These are phyloP conservation scores for Thamnophis elegans DNA, from an alignment of 2,797 vertebrate species.

Conservation along the genomic window DNA sequence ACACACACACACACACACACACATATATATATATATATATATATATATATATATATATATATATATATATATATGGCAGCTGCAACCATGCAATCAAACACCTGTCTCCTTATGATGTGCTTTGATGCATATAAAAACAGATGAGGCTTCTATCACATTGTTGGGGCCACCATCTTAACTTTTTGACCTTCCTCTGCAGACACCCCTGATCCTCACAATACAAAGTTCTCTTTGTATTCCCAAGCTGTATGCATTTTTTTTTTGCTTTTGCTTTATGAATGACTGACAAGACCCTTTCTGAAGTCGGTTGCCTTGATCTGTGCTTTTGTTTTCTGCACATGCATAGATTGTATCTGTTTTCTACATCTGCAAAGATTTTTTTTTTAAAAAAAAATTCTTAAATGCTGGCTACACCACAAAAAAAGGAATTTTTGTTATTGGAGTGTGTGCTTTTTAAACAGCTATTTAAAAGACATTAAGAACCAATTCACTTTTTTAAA, in stretches of 20 bases:
- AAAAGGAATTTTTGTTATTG: background rate
- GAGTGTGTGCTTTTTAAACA: background rate
- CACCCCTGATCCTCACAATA: background rate
- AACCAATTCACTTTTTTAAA: background rate
- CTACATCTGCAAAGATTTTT: background rate
- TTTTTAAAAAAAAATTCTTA: background rate
- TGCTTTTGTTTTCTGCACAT: background rate
- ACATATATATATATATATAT: background rate
- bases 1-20: too few relatives aligned
- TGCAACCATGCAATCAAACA: background rate
- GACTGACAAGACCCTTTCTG: background rate
- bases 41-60: background rate
- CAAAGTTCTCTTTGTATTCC: background rate
- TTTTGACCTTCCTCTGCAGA: background rate
- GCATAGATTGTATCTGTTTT: background rate
- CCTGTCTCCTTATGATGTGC: background rate
- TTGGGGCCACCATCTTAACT: background rate
- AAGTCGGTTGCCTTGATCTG: background rate
- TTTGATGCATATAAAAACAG: background rate
- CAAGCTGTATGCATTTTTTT: background rate
- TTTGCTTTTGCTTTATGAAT: background rate
- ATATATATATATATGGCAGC: background rate
- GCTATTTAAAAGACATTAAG: constrained; percentile 3
- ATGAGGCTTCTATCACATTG: background rate
- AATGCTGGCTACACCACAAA: background rate